phyloP scores from a whole-genome alignment of 2,113 vertebrate species.

The Passer montanus region DNA sequence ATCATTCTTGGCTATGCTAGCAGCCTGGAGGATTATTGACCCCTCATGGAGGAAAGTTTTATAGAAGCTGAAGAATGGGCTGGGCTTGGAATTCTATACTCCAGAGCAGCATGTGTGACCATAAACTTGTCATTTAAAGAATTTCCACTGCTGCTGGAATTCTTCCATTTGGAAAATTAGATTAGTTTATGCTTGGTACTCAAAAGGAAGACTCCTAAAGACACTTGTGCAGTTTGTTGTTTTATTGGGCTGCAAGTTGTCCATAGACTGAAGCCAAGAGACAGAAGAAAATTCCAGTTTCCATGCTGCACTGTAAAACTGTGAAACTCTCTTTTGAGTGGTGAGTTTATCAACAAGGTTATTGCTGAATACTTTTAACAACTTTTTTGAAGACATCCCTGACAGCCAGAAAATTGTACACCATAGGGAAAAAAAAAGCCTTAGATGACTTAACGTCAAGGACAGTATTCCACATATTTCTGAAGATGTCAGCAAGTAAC shows the following conservation, averaged over 20 bases:
- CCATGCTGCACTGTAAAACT: neutral
- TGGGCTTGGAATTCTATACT: neutral
- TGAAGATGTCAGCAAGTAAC: constrained; percentile 32
- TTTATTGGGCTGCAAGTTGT: neutral
- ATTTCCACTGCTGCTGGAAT: neutral
- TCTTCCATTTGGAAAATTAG: neutral
- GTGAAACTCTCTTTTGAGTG: neutral
- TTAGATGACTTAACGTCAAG: constrained; percentile 43
- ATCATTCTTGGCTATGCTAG: neutral
- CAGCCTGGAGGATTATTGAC: neutral
- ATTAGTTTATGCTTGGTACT: neutral
- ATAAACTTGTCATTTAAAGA: neutral
- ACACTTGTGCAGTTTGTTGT: neutral
- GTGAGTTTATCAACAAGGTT: constrained; percentile 9
- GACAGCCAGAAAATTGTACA: constrained; percentile 15
- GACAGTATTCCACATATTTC: neutral
- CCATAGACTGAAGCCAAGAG: neutral
- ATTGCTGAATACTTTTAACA: constrained; percentile 14
- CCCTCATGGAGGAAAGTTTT: neutral
- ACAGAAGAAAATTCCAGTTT: neutral
- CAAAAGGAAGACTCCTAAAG: neutral
- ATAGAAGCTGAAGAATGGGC: neutral
- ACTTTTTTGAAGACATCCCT: neutral
- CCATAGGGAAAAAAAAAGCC: neutral
- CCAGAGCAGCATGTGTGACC: neutral